Evolutionary conservation across 92 coral and sea anemone species (phyloP).

Genomic region (Porites cylindrica): DNA sequence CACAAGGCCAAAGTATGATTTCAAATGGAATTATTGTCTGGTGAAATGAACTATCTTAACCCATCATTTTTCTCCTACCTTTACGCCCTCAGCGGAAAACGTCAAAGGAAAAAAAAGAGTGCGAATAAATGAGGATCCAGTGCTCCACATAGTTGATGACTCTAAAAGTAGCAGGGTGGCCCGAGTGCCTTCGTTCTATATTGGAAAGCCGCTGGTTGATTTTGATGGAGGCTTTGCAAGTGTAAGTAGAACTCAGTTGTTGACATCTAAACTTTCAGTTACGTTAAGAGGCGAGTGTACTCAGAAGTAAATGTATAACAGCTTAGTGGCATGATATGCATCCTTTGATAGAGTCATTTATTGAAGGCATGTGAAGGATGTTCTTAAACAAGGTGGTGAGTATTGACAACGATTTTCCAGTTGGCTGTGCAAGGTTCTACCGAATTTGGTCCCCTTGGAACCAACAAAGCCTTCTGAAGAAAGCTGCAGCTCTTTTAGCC

Average conservation of each 20-base stretch:
- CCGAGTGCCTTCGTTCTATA: constrained; percentile 25
- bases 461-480: too few species aligned
- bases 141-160: background rate
- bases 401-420: too few species aligned
- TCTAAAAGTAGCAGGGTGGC: background rate
- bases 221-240: constrained; percentile 5
- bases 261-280: background rate
- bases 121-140: background rate
- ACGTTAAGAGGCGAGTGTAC: too few species aligned
- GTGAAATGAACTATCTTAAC: background rate
- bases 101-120: background rate
- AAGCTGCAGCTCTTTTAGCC: too few species aligned
- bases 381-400: too few species aligned
- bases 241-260: background rate
- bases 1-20: background rate
- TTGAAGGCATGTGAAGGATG: too few species aligned
- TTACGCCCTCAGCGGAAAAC: background rate
- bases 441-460: too few species aligned
- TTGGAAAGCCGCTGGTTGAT: constrained; percentile 31
- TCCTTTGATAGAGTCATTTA: too few species aligned
- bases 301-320: background rate
- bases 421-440: too few species aligned
- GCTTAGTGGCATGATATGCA: too few species aligned
- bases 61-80: background rate
- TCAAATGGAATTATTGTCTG: background rate